These are phyloP conservation scores for Tinamus guttatus DNA, from an alignment of 2,113 vertebrate genomes.

Conservation along the genomic window DNA sequence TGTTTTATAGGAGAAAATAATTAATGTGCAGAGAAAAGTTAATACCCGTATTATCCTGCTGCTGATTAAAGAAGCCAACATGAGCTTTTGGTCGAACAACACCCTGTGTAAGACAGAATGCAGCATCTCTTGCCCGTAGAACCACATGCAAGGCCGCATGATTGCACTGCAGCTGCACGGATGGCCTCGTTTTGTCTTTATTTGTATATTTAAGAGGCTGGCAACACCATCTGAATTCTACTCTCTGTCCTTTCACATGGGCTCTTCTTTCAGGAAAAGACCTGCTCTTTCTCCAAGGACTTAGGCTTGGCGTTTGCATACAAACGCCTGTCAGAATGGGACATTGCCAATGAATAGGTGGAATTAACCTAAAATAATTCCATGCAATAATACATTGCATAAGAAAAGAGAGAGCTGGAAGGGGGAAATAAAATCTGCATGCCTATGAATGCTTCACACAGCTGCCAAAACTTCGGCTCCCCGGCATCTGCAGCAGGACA, in stretches of 20 bases:
- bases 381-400: constrained; percentile 33
- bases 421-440: neutral
- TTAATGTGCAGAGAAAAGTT: constrained; percentile 58
- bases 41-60: constrained; percentile 48
- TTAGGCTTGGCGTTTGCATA: constrained; percentile 14
- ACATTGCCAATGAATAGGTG: constrained; percentile 29
- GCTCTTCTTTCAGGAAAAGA: constrained; percentile 47
- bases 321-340: neutral
- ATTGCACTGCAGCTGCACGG: constrained; percentile 57
- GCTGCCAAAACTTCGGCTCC: constrained; percentile 61
- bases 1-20: constrained; percentile 34
- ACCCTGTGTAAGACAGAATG: neutral
- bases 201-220: constrained; percentile 54
- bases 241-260: constrained; percentile 19
- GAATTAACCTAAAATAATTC: constrained; percentile 49
- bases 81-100: neutral
- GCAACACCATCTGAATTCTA: constrained; percentile 55
- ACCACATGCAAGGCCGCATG: constrained; percentile 26
- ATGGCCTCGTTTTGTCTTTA: constrained; percentile 51
- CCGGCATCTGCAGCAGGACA: constrained; percentile 64
- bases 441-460: constrained; percentile 42
- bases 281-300: constrained; percentile 29
- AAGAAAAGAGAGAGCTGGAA: constrained; percentile 41
- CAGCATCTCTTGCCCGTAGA: constrained; percentile 7
- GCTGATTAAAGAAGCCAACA: constrained; percentile 9